Percentiles rank a stretch among this genome's conserved stretches.
Evolutionary conservation across 2,797 vertebrate genomes (phyloP).

Genomic region (Phoebastria nigripes): DNA sequence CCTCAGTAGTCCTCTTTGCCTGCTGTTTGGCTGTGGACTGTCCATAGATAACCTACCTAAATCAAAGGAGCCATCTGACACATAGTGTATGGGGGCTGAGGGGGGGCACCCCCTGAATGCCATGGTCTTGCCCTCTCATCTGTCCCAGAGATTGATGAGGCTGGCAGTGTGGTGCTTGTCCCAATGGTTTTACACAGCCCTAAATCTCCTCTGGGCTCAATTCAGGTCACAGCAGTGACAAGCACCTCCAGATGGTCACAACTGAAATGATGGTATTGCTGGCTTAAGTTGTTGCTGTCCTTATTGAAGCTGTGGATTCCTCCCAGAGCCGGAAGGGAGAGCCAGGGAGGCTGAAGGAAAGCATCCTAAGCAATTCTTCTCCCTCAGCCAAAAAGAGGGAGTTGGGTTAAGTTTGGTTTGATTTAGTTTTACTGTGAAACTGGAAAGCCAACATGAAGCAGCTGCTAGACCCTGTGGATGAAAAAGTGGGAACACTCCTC

Average conservation of each 20-base stretch:
- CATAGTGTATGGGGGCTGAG: not conserved
- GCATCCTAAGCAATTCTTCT: not conserved
- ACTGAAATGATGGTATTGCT: not conserved
- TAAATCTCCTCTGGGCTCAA: not conserved
- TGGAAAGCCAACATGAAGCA: not conserved
- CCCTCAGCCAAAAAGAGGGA: not conserved
- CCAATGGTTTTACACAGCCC: not conserved
- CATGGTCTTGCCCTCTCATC: not conserved
- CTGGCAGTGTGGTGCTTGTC: not conserved
- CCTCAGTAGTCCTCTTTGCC: not conserved
- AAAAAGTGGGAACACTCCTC: not conserved
- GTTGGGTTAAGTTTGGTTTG: not conserved
- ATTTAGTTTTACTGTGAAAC: not conserved
- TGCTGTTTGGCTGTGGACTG: not conserved
- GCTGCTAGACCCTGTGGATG: not conserved
- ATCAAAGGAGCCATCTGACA: not conserved
- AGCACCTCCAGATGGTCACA: not conserved
- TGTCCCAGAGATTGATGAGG: not conserved
- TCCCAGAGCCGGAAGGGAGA: not conserved
- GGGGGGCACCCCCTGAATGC: not conserved
- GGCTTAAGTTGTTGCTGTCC: not conserved
- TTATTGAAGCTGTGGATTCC: not conserved
- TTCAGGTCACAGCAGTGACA: not conserved
- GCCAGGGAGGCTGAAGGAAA: not conserved
- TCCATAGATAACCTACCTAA: not conserved